phyloP scores from a whole-genome alignment of 2,888 invertebrate species.

The Drosophila tanythrix region DNA sequence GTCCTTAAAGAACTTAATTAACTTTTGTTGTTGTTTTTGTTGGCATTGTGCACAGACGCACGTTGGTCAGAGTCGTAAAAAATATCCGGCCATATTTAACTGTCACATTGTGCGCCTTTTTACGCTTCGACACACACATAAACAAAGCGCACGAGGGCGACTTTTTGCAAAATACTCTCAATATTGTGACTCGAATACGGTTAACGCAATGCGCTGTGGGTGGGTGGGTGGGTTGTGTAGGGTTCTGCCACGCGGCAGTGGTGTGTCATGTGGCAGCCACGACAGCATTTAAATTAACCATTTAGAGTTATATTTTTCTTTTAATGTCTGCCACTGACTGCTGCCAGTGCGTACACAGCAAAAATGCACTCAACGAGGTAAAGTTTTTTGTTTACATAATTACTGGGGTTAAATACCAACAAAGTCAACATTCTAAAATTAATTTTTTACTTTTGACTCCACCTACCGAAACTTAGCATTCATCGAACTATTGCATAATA shows the following conservation, averaged over 20 bases:
- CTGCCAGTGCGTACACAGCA: conserved; percentile 3
- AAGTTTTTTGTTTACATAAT: neutral
- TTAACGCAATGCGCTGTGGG: conserved; percentile 25
- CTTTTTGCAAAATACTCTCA: conserved; percentile 55
- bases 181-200: conserved; percentile 67
- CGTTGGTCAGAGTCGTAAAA: conserved; percentile 51
- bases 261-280: conserved; percentile 22
- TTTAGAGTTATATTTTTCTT: conserved; percentile 38
- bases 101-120: conserved; percentile 73
- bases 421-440: neutral
- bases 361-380: neutral
- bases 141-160: conserved; percentile 62
- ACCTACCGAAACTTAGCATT: neutral
- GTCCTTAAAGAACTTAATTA: conserved; percentile 78
- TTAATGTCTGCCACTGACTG: conserved; percentile 25
- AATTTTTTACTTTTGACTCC: neutral
- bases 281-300: conserved; percentile 60
- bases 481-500: neutral
- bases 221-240: neutral
- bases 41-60: conserved; percentile 20
- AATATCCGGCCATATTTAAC: conserved; percentile 73
- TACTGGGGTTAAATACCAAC: neutral
- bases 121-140: conserved; percentile 73
- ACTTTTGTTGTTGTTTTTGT: conserved; percentile 55
- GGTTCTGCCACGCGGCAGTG: neutral